Evolutionary conservation across 1,140 invertebrate species (phyloP).

Genomic region (Homalodisca vitripennis): DNA sequence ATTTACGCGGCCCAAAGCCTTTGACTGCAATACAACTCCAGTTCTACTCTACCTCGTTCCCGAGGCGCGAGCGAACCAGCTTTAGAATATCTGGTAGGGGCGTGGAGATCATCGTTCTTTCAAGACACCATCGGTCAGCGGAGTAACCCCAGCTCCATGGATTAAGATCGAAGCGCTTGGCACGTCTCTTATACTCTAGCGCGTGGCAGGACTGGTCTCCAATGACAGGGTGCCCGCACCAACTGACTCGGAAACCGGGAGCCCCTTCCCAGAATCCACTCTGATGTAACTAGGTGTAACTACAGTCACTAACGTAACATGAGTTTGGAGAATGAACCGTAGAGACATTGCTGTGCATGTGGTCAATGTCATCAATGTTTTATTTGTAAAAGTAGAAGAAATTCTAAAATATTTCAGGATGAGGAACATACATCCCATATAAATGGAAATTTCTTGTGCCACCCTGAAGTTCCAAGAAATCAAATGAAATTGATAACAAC

Average conservation of each 20-base stretch:
- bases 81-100: too few species aligned
- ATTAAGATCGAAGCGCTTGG: conserved; percentile 76
- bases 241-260: conserved; percentile 63
- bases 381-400: too few species aligned
- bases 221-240: conserved; percentile 97
- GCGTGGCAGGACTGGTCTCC: too few species aligned
- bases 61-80: conserved; percentile 94
- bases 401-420: too few species aligned
- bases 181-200: conserved; percentile 94
- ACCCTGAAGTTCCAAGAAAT: too few species aligned
- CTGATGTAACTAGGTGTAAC: conserved; percentile 12
- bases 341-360: too few species aligned
- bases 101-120: conserved; percentile 89
- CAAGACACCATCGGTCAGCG: conserved; percentile 94
- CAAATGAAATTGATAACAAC: too few species aligned
- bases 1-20: conserved; percentile 86
- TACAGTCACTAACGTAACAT: too few species aligned
- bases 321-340: too few species aligned
- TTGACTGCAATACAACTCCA: conserved; percentile 80
- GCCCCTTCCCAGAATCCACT: conserved; percentile 10
- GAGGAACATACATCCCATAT: too few species aligned
- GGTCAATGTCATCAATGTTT: too few species aligned
- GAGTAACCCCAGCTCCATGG: conserved; percentile 94
- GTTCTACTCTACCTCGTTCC: conserved; percentile 83
- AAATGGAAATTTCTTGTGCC: too few species aligned